These are phyloP conservation scores for Salvelinus fontinalis DNA, from an alignment of 2,113 vertebrate species.

Conservation along the genomic window DNA sequence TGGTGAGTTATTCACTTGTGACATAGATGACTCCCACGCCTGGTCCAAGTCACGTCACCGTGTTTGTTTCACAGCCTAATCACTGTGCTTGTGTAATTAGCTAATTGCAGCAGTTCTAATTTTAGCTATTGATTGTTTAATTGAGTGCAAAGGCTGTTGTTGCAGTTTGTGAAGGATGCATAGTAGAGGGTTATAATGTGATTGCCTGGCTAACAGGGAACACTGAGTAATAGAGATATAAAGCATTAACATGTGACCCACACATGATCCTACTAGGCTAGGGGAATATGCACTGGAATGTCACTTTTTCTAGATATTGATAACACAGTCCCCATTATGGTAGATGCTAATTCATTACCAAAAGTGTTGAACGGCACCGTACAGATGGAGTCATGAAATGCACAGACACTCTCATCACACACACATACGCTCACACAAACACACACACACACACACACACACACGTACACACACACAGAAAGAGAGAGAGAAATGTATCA, in stretches of 20 bases:
- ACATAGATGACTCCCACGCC: slow-evolving; percentile 25
- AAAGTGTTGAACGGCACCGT: no score
- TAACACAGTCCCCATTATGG: no score
- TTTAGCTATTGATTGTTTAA: slow-evolving; percentile 62
- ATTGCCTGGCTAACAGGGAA: slow-evolving; percentile 8
- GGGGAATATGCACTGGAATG: no score
- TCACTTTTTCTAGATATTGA: no score
- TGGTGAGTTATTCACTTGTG: slow-evolving; percentile 61
- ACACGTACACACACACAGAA: neutral
- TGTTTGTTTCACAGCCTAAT: slow-evolving; percentile 65
- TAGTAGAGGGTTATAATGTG: neutral
- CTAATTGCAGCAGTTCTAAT: slow-evolving; percentile 64
- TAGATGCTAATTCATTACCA: no score
- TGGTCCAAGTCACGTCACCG: slow-evolving; percentile 49
- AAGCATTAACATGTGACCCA: neutral
- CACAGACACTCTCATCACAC: no score
- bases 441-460: neutral
- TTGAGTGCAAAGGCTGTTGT: slow-evolving; percentile 47
- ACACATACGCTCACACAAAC: neutral
- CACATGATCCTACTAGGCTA: neutral
- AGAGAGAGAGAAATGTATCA: neutral
- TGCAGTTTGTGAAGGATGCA: neutral
- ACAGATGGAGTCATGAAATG: no score
- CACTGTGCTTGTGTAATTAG: slow-evolving; percentile 65
- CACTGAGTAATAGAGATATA: neutral